Evolutionary conservation across 2,888 invertebrate genomes (phyloP), one percentile per base, ranked within the genome.

Genomic region (Chymomyza procnemis): DNA sequence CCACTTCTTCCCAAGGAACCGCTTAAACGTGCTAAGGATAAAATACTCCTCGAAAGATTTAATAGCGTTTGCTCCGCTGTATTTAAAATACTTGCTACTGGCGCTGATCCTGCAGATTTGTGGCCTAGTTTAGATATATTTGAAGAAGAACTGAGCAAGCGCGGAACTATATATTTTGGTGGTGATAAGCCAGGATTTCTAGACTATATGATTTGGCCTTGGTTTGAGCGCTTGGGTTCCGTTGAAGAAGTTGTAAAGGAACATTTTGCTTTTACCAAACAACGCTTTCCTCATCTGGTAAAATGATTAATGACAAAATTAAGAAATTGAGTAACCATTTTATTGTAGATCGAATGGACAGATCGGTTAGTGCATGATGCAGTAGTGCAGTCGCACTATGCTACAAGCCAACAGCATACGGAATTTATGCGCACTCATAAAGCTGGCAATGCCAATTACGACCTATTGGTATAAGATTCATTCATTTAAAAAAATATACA

Each of bases 151-250:
- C 89, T 96, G 4, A 89, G 88, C 26, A 90, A 90, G 19, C 93
- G 96, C 59, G 93, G 92, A 21, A 93, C 93, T 0, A 92, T 92
- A 60, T 96, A 93, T 89, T 93, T 95, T 76, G 92, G 94, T 69
- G 95, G 96, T 0, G 91, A 91, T 61, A 92, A 93, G 66, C 95
- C 96, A 1, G 96, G 96, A 56, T 93, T 95, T 92, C 91, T 96
- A 61, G 96, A 97, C 89, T 95, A 94, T 78, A 95, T 96, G 92
- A 94, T 96, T 75, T 96, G 96, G 96, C 96, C 96, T 1, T 96
- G 96, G 95, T 93, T 95, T 82, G 96, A 96, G 89, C 88, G 91
- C 47, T 74, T 89, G 4, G 71, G 85, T 16, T 77, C 95, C 52
- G 91, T 96, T 0, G 92, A 92, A 81, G 88, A 94, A 21, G 87